Conservation (phyloP, 2,113 vertebrate genomes). For the Sinocyclocheilus maitianheensis region DNA sequence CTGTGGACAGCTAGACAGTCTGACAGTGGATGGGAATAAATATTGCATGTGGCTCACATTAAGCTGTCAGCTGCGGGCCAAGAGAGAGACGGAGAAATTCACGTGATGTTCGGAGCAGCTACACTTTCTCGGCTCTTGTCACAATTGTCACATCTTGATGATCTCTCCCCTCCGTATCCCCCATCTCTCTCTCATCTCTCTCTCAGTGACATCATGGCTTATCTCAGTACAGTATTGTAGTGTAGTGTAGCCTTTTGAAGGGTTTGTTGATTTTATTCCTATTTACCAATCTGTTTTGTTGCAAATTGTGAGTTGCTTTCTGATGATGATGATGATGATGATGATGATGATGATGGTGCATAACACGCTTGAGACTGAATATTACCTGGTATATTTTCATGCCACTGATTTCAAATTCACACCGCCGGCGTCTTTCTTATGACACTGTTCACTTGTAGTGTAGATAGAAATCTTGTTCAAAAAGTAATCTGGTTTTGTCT, state of each 20-base stretch:
- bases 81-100: conserved; percentile 87
- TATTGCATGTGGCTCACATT: conserved; percentile 99
- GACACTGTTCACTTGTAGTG: not conserved
- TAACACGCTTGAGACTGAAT: conserved; percentile 46
- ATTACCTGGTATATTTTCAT: conserved; percentile 43
- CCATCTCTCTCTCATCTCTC: conserved; percentile 16
- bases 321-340: conserved; percentile 15
- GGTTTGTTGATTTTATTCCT: conserved; percentile 69
- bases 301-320: conserved; percentile 33
- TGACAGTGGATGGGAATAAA: conserved; percentile 99
- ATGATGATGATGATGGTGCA: not conserved
- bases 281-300: conserved; percentile 74
- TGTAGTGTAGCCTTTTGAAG: conserved; percentile 62
- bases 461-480: not conserved
- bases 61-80: conserved; percentile 96
- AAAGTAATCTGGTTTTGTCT: not conserved
- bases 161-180: conserved; percentile 54
- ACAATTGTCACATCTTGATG: conserved; percentile 94
- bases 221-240: conserved; percentile 81
- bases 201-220: conserved; percentile 76
- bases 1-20: conserved; percentile 98
- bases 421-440: not conserved
- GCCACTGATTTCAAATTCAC: conserved; percentile 43
- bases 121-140: conserved; percentile 95
- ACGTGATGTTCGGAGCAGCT: conserved; percentile 88